Percentiles rank a stretch among this genome's conserved stretches.
Conservation (phyloP, 2,888 invertebrate species). For the Plusia festucae region DNA sequence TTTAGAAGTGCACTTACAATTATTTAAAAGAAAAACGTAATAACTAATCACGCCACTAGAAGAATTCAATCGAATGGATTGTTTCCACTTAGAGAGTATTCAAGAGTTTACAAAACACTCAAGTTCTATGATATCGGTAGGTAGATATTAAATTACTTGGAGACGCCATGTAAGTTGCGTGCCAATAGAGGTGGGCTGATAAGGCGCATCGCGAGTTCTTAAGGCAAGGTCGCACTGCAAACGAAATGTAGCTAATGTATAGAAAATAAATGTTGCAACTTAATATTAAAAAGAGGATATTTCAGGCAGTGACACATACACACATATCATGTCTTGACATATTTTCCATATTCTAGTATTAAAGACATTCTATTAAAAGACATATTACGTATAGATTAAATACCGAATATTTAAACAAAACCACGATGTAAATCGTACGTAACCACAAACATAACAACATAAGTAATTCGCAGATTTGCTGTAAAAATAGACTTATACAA, state of each 20-base stretch:
- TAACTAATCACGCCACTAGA: slow-evolving; percentile 23
- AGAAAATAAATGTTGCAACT: too few relatives aligned
- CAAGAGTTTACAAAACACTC: slow-evolving; percentile 58
- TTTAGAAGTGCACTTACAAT: neutral
- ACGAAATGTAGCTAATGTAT: slow-evolving; percentile 14
- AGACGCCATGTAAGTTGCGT: slow-evolving; percentile 52
- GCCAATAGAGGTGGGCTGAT: slow-evolving; percentile 66
- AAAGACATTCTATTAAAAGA: too few relatives aligned
- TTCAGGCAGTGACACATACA: too few relatives aligned
- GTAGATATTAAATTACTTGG: slow-evolving; percentile 61
- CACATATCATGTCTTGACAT: too few relatives aligned
- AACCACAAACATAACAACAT: neutral
- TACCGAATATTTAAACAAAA: neutral
- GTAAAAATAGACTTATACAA: neutral
- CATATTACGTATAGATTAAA: neutral
- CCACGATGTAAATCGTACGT: neutral
- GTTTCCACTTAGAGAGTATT: slow-evolving; percentile 13
- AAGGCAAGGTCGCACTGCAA: slow-evolving; percentile 41
- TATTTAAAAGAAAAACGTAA: neutral
- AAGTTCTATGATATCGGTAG: slow-evolving; percentile 47
- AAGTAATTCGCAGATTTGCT: neutral
- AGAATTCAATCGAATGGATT: slow-evolving; percentile 42
- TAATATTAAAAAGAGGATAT: too few relatives aligned
- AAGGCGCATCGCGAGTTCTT: slow-evolving; percentile 62
- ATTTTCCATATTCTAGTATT: too few relatives aligned